Percentiles rank a stretch among this genome's conserved stretches.
Evolutionary conservation across 92 coral and sea anemone species (phyloP).

Genomic region (Chrysogorgia sp.): DNA sequence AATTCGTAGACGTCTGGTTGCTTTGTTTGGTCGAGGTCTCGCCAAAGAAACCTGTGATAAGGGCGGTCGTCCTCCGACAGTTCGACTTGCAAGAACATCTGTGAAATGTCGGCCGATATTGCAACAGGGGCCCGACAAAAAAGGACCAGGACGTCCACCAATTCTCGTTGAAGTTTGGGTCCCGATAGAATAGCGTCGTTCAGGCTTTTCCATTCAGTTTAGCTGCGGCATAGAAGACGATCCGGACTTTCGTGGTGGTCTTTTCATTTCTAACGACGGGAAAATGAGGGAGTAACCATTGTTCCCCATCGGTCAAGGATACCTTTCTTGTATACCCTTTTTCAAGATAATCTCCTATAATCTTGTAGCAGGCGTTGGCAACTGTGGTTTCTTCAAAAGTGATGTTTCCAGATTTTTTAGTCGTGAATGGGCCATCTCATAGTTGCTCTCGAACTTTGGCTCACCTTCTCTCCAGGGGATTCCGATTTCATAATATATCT

Average conservation of each 20-base stretch:
- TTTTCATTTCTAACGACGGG: conserved; percentile 55
- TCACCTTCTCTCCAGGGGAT: too few species aligned
- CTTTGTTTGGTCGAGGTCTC: too few species aligned
- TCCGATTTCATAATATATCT: too few species aligned
- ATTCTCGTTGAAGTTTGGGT: too few species aligned
- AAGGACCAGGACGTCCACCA: conserved; percentile 35
- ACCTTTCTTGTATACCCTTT: conserved; percentile 43
- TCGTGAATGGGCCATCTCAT: too few species aligned
- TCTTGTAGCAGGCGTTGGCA: conserved; percentile 34
- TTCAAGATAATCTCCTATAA: conserved; percentile 39
- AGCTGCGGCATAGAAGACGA: conserved; percentile 56
- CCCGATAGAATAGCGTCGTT: too few species aligned
- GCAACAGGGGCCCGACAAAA: conserved; percentile 54
- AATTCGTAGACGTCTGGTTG: too few species aligned
- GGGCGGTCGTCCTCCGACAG: conserved; percentile 53
- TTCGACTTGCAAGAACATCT: conserved; percentile 54
- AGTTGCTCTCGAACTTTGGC: too few species aligned
- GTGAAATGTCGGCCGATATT: too few species aligned
- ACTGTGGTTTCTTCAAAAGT: too few species aligned
- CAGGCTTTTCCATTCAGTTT: conserved; percentile 34
- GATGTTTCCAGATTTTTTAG: too few species aligned
- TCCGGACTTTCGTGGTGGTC: conserved; percentile 63
- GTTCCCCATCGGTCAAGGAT: conserved; percentile 21
- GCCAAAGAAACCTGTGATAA: too few species aligned
- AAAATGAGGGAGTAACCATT: conserved; percentile 70